These are phyloP conservation scores for Bombus polaris DNA, from an alignment of 1,140 invertebrate species.

Conservation along the genomic window DNA sequence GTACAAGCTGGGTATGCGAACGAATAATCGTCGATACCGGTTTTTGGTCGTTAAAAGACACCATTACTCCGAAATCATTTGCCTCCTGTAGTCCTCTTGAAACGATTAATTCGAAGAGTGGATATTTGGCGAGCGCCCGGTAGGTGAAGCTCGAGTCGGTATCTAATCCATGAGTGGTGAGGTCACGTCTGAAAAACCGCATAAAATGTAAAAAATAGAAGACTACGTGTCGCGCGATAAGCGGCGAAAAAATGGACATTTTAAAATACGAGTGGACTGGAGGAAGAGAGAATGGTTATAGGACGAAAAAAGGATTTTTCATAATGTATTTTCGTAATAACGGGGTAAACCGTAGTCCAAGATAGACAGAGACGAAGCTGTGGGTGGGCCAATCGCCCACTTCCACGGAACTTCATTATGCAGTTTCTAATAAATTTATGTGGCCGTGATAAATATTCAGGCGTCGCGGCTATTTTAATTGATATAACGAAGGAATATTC, in stretches of 20 bases:
- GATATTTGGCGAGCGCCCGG: neutral
- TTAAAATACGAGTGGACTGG: neutral
- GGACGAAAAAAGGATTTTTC: neutral
- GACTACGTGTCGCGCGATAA: neutral
- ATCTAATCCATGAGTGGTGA: neutral
- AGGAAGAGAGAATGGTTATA: neutral
- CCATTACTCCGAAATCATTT: too few relatives aligned
- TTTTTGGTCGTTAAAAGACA: too few relatives aligned
- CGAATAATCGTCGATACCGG: too few relatives aligned
- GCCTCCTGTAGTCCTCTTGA: neutral
- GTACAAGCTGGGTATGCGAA: too few relatives aligned
- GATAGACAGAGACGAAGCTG: too few relatives aligned
- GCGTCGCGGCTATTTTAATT: constrained; percentile 47
- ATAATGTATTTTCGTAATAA: neutral
- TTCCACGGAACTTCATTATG: constrained; percentile 4
- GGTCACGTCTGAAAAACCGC: neutral
- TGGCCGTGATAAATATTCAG: constrained; percentile 49
- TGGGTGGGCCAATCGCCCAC: neutral
- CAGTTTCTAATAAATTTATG: constrained; percentile 50
- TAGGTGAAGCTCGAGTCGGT: neutral
- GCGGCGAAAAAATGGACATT: neutral
- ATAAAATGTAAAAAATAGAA: neutral
- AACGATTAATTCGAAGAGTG: neutral
- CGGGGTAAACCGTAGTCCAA: too few relatives aligned
- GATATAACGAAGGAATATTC: constrained; percentile 58